A percentile compares a stretch with the other conserved stretches of the same genome.
phyloP scores from a whole-genome alignment of 1,140 invertebrate genomes.

The Mactra quadrangularis region DNA sequence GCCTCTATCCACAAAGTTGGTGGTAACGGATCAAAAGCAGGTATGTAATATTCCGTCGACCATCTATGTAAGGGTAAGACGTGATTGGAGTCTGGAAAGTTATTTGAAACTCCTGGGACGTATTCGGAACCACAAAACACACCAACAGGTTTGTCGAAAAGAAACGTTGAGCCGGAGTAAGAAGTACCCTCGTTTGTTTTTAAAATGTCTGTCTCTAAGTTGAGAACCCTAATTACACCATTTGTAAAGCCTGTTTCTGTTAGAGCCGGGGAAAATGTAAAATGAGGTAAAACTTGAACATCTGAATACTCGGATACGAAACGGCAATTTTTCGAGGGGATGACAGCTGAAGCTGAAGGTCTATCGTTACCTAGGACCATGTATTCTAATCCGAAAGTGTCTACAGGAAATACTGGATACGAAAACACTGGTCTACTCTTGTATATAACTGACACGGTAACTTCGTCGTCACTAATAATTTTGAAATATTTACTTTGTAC shows the following conservation, averaged over 20 bases:
- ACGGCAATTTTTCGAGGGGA: too few relatives aligned
- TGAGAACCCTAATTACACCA: not conserved
- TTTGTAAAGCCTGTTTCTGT: too few relatives aligned
- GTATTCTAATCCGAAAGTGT: conserved; percentile 9
- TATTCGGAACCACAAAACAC: conserved; percentile 13
- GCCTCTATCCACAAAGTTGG: not conserved
- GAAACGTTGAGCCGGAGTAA: not conserved
- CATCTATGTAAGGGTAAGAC: not conserved
- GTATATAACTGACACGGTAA: conserved; percentile 5
- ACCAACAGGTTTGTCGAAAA: conserved; percentile 11
- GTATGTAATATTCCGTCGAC: conserved; percentile 27
- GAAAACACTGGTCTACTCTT: not conserved
- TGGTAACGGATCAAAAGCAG: not conserved
- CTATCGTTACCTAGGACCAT: not conserved
- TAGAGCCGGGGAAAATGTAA: too few relatives aligned
- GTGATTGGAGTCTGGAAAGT: not conserved
- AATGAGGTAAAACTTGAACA: conserved; percentile 8
- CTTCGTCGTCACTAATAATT: conserved; percentile 33
- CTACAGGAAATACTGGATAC: conserved; percentile 9
- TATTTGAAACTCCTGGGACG: not conserved
- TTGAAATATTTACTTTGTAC: not conserved
- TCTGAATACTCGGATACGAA: too few relatives aligned
- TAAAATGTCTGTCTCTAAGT: too few relatives aligned
- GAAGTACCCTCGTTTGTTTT: not conserved
- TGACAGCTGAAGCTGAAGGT: not conserved